These are phyloP conservation scores for Nudaria mundana DNA, from an alignment of 2,888 invertebrate species.

Conservation along the genomic window DNA sequence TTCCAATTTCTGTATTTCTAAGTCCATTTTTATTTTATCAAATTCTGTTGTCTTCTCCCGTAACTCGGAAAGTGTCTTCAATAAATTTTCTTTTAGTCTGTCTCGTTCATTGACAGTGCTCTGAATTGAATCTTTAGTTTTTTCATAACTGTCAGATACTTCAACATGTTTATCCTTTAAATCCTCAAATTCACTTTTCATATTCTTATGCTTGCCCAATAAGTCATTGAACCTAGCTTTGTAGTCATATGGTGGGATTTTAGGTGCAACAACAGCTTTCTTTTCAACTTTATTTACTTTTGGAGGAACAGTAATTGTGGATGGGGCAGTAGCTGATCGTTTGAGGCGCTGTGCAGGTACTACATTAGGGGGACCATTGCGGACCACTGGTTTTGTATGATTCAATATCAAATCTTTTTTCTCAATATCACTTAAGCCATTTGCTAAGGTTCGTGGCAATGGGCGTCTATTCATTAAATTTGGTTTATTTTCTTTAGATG, in stretches of 20 bases:
- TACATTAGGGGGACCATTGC: conserved; percentile 35
- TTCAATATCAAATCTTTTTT: conserved; percentile 64
- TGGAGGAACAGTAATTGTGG: conserved; percentile 42
- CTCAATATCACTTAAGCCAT: conserved; percentile 62
- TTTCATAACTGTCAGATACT: conserved; percentile 76
- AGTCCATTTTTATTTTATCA: conserved; percentile 65
- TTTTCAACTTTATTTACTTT: conserved; percentile 63
- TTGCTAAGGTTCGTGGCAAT: conserved; percentile 50
- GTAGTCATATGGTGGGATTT: conserved; percentile 83
- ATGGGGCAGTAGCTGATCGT: conserved; percentile 60
- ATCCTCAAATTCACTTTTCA: conserved; percentile 76
- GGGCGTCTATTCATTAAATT: conserved; percentile 48
- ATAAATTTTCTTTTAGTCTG: conserved; percentile 59
- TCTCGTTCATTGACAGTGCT: conserved; percentile 54
- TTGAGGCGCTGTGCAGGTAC: conserved; percentile 57
- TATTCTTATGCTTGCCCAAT: conserved; percentile 78
- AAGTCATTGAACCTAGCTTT: conserved; percentile 84
- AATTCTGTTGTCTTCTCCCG: conserved; percentile 55
- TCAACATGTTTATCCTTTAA: conserved; percentile 77
- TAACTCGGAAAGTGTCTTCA: conserved; percentile 57
- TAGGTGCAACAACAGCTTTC: conserved; percentile 70
- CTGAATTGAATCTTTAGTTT: conserved; percentile 62
- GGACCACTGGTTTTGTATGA: conserved; percentile 58
- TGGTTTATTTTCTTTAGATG: conserved; percentile 64
- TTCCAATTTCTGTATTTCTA: conserved; percentile 65